Percentiles rank a stretch among this genome's conserved stretches.
Conservation (phyloP, 2,113 vertebrate genomes). For the Acinonyx jubatus region DNA sequence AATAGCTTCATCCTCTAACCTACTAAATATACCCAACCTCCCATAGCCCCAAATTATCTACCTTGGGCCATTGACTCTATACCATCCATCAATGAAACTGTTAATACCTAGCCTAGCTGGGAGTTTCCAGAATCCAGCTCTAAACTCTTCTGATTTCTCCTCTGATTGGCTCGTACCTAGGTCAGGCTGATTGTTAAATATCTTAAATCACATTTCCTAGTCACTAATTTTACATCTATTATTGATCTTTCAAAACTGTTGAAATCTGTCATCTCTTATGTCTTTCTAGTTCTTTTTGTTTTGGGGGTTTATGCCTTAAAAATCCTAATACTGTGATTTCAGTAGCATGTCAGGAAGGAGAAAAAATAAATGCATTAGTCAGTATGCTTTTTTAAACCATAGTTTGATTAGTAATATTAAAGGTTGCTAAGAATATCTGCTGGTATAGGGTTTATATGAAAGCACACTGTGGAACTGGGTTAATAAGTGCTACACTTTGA, state of each 20-base stretch:
- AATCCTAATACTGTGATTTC: not conserved
- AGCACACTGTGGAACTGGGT: not conserved
- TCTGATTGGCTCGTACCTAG: not conserved
- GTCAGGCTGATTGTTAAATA: not conserved
- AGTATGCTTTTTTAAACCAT: not conserved
- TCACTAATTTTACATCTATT: slow-evolving; percentile 3
- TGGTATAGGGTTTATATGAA: slow-evolving; percentile 1
- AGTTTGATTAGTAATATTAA: slow-evolving; percentile 7
- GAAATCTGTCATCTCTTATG: not conserved
- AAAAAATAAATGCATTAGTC: not conserved
- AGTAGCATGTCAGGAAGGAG: not conserved
- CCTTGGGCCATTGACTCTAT: not conserved
- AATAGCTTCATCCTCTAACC: not conserved
- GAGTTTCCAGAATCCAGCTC: not conserved
- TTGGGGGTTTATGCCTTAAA: not conserved
- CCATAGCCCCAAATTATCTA: not conserved
- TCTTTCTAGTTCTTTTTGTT: slow-evolving; percentile 16
- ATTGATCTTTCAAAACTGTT: not conserved
- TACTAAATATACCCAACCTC: not conserved
- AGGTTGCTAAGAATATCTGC: not conserved
- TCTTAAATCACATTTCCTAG: slow-evolving; percentile 5
- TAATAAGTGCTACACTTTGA: slow-evolving; percentile 7
- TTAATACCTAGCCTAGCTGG: not conserved
- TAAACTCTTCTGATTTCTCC: not conserved
- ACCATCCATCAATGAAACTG: not conserved